phyloP scores from a whole-genome alignment of 2,888 invertebrate genomes.

The Argyresthia goedartella region DNA sequence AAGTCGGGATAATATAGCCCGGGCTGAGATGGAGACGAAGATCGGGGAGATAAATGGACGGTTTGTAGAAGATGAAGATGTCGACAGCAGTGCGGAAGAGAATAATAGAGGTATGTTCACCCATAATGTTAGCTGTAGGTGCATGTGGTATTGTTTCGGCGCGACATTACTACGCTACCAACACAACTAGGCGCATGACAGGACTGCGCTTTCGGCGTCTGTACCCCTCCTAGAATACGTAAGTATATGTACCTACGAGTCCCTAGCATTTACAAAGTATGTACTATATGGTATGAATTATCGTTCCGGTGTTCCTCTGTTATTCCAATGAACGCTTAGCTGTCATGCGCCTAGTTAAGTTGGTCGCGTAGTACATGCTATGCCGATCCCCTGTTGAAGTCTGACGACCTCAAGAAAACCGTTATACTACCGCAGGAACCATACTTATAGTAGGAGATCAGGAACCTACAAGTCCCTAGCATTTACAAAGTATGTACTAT shows the following conservation, averaged over 20 bases:
- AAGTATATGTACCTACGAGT: too few species aligned
- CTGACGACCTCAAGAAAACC: neutral
- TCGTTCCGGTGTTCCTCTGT: neutral
- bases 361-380: too few species aligned
- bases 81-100: neutral
- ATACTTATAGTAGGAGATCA: neutral
- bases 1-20: neutral
- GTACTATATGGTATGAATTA: too few species aligned
- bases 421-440: neutral
- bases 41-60: neutral
- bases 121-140: too few species aligned
- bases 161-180: neutral
- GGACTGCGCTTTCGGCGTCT: too few species aligned
- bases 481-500: too few species aligned
- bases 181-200: too few species aligned
- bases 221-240: too few species aligned
- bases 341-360: too few species aligned
- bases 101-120: neutral
- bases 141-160: neutral
- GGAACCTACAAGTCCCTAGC: too few species aligned
- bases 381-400: neutral
- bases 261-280: too few species aligned
- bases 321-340: too few species aligned
- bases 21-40: neutral
- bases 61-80: neutral